A percentile compares a stretch with the other conserved stretches of the same genome.
Evolutionary conservation across 2,888 invertebrate genomes (phyloP).

Genomic region (Stomorhina lunata): DNA sequence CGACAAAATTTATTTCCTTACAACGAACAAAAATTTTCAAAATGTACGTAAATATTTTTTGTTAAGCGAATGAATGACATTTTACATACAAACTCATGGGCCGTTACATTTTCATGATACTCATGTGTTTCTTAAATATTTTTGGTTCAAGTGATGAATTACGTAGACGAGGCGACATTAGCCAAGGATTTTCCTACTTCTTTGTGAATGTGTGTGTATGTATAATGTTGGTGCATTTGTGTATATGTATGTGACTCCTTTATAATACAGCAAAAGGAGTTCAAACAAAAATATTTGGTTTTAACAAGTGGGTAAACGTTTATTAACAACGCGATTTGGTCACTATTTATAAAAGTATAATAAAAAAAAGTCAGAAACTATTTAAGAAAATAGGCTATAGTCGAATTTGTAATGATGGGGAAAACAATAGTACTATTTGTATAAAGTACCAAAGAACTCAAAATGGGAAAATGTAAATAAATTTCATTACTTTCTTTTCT

Average conservation of each 20-base stretch:
- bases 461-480: not conserved
- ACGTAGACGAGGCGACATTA: conserved; percentile 72
- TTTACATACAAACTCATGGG: conserved; percentile 32
- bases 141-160: conserved; percentile 57
- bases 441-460: too few species aligned
- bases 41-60: conserved; percentile 37
- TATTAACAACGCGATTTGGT: conserved; percentile 47
- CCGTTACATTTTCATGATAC: not conserved
- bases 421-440: not conserved
- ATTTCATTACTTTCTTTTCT: not conserved
- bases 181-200: conserved; percentile 73
- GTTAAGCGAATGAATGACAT: conserved; percentile 1
- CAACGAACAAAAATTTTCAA: conserved; percentile 18
- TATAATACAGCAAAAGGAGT: not conserved
- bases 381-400: conserved; percentile 32
- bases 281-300: not conserved
- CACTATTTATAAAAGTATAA: too few species aligned
- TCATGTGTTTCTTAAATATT: conserved; percentile 48
- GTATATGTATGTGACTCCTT: too few species aligned
- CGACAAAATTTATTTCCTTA: conserved; percentile 44
- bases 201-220: not conserved
- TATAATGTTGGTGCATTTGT: too few species aligned
- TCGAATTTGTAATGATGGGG: not conserved
- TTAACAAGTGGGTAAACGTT: conserved; percentile 56
- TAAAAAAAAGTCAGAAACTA: not conserved